phyloP scores from a whole-genome alignment of 2,888 invertebrate species.

The Kuschelorhynchus macadamiae region DNA sequence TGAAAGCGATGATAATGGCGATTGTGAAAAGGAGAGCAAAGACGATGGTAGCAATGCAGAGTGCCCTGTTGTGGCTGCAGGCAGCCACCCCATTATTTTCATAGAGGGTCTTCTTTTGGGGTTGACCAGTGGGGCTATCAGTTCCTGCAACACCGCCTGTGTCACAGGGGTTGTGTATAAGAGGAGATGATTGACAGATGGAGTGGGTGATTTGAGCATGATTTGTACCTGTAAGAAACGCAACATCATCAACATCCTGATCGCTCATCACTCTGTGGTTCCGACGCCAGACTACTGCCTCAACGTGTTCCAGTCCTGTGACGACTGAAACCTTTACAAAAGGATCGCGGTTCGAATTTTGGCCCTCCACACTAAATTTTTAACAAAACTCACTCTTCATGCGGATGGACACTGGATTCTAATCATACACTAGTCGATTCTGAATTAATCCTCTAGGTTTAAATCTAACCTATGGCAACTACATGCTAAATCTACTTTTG shows the following conservation, averaged over 20 bases:
- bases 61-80: constrained; percentile 88
- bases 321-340: too few relatives aligned
- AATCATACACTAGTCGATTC: too few relatives aligned
- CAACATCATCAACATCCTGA: constrained; percentile 93
- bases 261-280: constrained; percentile 82
- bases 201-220: constrained; percentile 62
- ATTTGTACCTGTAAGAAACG: constrained; percentile 86
- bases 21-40: constrained; percentile 86
- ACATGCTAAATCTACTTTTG: too few relatives aligned
- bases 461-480: too few relatives aligned
- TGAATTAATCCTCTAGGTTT: too few relatives aligned
- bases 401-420: too few relatives aligned
- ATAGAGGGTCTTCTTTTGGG: constrained; percentile 77
- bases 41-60: constrained; percentile 84
- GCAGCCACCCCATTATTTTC: constrained; percentile 86
- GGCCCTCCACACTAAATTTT: too few relatives aligned
- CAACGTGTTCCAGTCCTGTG: too few relatives aligned
- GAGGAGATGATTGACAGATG: constrained; percentile 64
- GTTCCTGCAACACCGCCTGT: constrained; percentile 72
- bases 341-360: too few relatives aligned
- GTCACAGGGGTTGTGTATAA: constrained; percentile 68
- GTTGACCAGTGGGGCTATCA: constrained; percentile 75
- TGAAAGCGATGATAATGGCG: constrained; percentile 91
- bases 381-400: too few relatives aligned
- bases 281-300: constrained; percentile 70